Percentiles rank a stretch among this genome's conserved stretches.
These are phyloP conservation scores for Cotesia typhae DNA, from an alignment of 1,140 invertebrate genomes.

Conservation along the genomic window DNA sequence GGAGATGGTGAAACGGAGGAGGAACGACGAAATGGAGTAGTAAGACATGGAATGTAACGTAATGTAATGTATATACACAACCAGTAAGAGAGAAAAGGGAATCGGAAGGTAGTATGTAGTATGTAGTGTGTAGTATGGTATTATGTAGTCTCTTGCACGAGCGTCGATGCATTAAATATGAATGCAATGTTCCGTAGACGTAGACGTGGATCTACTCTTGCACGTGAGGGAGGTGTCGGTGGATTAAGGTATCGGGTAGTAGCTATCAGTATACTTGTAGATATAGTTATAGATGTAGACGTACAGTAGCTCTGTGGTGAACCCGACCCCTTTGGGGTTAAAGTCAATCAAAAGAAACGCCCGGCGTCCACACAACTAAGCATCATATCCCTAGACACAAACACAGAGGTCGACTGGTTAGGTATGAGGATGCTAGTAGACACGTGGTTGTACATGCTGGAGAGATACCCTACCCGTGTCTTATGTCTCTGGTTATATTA, in stretches of 20 bases:
- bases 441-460: too few species aligned
- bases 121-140: too few species aligned
- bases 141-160: conserved; percentile 16
- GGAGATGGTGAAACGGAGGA: neutral
- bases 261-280: too few species aligned
- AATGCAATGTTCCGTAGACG: conserved; percentile 21
- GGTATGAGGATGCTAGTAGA: too few species aligned
- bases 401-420: too few species aligned
- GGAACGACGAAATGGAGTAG: conserved; percentile 1
- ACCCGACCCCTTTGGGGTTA: conserved; percentile 12
- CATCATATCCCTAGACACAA: neutral
- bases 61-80: neutral
- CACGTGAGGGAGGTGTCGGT: neutral
- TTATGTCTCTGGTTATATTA: neutral
- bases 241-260: too few species aligned
- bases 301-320: neutral
- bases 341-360: conserved; percentile 25
- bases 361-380: neutral
- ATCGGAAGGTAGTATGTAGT: too few species aligned
- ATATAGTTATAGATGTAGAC: too few species aligned
- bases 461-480: too few species aligned
- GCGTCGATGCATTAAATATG: conserved; percentile 29
- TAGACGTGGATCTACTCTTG: neutral
- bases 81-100: too few species aligned
- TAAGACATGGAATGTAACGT: neutral